phyloP scores from a whole-genome alignment of 2,888 invertebrate genomes.

The Reticulitermes lucifugus region DNA sequence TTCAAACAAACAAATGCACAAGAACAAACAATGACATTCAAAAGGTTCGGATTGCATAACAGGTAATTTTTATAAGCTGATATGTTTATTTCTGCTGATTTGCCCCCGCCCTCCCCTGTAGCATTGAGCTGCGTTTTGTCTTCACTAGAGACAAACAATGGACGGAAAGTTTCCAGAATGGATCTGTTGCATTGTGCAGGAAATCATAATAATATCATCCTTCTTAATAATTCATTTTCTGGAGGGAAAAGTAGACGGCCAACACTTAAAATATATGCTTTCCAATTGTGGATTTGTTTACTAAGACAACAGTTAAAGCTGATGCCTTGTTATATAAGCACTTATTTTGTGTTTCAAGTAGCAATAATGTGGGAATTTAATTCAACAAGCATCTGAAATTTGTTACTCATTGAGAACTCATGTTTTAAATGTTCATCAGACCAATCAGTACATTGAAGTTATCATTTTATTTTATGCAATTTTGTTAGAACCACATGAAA shows the following conservation, averaged over 20 bases:
- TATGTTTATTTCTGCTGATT: constrained; percentile 73
- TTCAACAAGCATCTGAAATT: neutral
- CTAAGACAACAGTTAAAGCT: too few species aligned
- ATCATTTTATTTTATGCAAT: neutral
- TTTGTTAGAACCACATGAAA: neutral
- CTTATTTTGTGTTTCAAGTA: too few species aligned
- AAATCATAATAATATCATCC: neutral
- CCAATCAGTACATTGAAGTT: neutral
- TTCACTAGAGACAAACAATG: constrained; percentile 62
- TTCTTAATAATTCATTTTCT: neutral
- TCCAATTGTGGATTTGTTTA: neutral
- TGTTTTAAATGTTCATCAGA: neutral
- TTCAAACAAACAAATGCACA: constrained; percentile 62
- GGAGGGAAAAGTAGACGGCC: constrained; percentile 41
- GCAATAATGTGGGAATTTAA: neutral
- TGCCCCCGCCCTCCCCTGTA: constrained; percentile 62
- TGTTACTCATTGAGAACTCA: neutral
- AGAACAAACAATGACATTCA: constrained; percentile 62
- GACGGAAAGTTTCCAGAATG: constrained; percentile 64
- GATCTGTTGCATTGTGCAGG: constrained; percentile 51
- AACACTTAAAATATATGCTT: constrained; percentile 5
- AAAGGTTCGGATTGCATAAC: constrained; percentile 65
- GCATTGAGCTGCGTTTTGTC: constrained; percentile 62
- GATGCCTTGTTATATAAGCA: too few species aligned
- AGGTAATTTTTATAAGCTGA: constrained; percentile 71